Evolutionary conservation across 2,113 vertebrate genomes (phyloP).

Genomic region (Hemiscyllium ocellatum): DNA sequence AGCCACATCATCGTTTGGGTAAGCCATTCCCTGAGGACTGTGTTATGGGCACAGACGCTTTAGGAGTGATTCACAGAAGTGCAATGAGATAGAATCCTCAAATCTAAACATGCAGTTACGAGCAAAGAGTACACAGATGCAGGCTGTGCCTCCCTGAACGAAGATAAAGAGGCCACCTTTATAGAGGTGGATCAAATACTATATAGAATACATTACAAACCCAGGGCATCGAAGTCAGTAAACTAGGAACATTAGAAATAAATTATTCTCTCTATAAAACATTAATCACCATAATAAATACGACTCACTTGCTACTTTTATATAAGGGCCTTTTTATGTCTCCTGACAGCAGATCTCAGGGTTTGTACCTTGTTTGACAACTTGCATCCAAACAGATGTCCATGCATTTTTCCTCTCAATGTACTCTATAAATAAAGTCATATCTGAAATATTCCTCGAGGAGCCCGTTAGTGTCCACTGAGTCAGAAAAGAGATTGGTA

Average conservation of each 20-base stretch:
- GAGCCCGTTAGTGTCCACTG: neutral
- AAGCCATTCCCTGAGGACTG: neutral
- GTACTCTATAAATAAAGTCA: neutral
- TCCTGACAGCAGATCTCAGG: neutral
- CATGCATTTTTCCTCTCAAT: neutral
- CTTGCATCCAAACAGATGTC: neutral
- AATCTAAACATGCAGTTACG: neutral
- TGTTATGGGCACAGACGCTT: neutral
- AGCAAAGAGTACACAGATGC: neutral
- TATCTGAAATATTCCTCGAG: neutral
- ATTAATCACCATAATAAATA: neutral
- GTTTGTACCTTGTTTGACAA: neutral
- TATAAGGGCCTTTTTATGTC: neutral
- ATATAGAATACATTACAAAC: neutral
- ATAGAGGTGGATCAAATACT: neutral
- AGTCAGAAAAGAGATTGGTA: neutral
- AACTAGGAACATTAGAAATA: neutral
- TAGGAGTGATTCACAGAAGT: neutral
- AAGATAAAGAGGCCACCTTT: neutral
- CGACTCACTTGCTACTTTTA: neutral
- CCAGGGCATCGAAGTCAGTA: neutral
- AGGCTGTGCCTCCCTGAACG: neutral
- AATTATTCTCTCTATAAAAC: neutral
- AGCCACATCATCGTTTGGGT: neutral
- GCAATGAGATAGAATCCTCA: neutral